Evolutionary conservation across 2,888 invertebrate species (phyloP).

Genomic region (Hyppa rectilinea): DNA sequence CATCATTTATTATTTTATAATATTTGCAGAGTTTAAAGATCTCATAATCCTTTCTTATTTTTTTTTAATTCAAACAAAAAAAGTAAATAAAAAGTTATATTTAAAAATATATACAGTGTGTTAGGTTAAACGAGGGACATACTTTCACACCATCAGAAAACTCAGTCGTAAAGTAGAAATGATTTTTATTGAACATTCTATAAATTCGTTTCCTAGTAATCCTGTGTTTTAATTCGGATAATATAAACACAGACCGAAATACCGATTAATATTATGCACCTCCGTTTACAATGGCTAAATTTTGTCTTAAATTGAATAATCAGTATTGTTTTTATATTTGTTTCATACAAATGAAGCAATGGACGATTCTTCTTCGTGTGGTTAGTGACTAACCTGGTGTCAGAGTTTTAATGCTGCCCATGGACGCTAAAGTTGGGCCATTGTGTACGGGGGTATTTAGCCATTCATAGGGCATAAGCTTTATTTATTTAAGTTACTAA

Average conservation of each 20-base stretch:
- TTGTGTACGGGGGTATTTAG: conserved; percentile 30
- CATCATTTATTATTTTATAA: neutral
- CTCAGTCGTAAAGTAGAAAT: neutral
- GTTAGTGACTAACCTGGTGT: too few species aligned
- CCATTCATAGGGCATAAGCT: conserved; percentile 59
- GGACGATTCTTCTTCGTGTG: too few species aligned
- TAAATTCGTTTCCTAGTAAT: neutral
- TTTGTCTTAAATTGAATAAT: neutral
- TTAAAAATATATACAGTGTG: too few species aligned
- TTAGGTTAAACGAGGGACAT: too few species aligned
- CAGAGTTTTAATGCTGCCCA: too few species aligned
- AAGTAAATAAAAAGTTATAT: too few species aligned
- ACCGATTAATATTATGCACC: conserved; percentile 14
- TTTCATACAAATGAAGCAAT: neutral
- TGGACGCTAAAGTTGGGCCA: conserved; percentile 1
- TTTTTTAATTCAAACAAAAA: neutral
- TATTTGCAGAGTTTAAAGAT: conserved; percentile 26
- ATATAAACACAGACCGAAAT: conserved; percentile 3
- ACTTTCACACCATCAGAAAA: neutral
- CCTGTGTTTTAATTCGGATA: conserved; percentile 1
- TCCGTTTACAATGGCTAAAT: conserved; percentile 5
- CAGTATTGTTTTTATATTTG: neutral
- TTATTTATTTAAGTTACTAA: conserved; percentile 81
- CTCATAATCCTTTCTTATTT: conserved; percentile 19
- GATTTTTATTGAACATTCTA: neutral